These are phyloP conservation scores for Bradypus variegatus DNA, from an alignment of 2,797 vertebrate species.

Conservation along the genomic window DNA sequence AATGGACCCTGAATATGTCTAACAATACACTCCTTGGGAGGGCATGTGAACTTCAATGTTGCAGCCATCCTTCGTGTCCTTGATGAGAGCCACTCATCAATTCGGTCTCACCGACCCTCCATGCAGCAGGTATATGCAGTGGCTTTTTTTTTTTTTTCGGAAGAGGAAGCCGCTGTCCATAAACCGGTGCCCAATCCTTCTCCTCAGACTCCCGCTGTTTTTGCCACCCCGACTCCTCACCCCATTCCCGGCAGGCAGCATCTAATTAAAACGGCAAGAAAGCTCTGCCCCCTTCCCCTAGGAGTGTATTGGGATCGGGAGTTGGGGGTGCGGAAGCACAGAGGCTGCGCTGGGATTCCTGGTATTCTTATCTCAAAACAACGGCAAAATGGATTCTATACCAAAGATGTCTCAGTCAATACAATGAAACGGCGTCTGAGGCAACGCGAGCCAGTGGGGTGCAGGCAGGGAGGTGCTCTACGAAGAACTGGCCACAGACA, in stretches of 20 bases:
- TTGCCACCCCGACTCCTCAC: constrained; percentile 33
- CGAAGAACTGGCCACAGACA: constrained; percentile 33
- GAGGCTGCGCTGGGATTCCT: constrained; percentile 41
- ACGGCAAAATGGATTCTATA: constrained; percentile 61
- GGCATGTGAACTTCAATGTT: constrained; percentile 39
- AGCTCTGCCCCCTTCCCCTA: constrained; percentile 49
- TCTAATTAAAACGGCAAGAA: constrained; percentile 62
- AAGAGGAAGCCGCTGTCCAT: constrained; percentile 25
- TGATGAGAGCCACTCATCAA: neutral
- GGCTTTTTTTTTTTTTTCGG: neutral
- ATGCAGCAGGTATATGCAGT: neutral
- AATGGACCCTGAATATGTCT: neutral
- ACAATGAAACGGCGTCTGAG: constrained; percentile 51
- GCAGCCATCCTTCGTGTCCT: neutral
- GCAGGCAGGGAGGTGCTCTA: constrained; percentile 24
- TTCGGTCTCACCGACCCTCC: neutral
- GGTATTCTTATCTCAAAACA: constrained; percentile 48
- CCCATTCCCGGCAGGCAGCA: constrained; percentile 48
- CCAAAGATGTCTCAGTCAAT: constrained; percentile 56
- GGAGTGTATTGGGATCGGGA: constrained; percentile 13
- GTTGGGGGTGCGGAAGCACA: constrained; percentile 11
- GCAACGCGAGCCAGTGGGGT: constrained; percentile 35
- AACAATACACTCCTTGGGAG: constrained; percentile 25
- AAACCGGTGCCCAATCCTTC: constrained; percentile 9
- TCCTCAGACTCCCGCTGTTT: constrained; percentile 25